phyloP scores from a whole-genome alignment of 2,113 vertebrate species.

The Neolamprologus toae region DNA sequence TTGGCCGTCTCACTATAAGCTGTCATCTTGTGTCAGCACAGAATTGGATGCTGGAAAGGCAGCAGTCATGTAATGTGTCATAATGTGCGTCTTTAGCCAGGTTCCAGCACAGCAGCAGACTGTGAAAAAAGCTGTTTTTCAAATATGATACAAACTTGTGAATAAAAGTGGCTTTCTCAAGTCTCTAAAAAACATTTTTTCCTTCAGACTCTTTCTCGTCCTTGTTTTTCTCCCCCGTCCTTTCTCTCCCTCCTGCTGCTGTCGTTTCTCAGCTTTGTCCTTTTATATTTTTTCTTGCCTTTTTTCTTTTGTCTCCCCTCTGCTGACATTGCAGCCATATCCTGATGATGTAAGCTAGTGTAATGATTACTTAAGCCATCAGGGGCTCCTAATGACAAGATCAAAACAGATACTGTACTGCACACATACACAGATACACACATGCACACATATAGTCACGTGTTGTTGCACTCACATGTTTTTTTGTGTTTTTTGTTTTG shows the following conservation, averaged over 20 bases:
- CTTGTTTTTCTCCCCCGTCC: not conserved
- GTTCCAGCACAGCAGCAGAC: not conserved
- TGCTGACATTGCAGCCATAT: constrained; percentile 41
- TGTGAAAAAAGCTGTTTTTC: not conserved
- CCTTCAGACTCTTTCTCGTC: not conserved
- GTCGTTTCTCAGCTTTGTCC: not conserved
- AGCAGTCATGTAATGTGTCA: not conserved
- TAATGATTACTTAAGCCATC: constrained; percentile 31
- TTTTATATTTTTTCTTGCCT: not conserved
- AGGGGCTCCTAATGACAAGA: constrained; percentile 14
- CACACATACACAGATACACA: not conserved
- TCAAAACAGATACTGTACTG: constrained; percentile 2
- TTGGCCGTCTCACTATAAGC: not conserved
- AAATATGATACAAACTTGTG: not conserved
- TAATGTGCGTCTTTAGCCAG: not conserved
- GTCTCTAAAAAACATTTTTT: not conserved
- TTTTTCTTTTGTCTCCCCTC: not conserved
- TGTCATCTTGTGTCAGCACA: not conserved
- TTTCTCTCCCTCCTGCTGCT: not conserved
- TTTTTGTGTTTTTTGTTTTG: constrained; percentile 33
- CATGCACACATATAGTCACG: not conserved
- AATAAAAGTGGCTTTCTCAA: not conserved
- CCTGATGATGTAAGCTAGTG: constrained; percentile 57
- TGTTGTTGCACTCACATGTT: not conserved
- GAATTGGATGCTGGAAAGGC: not conserved